Base-by-base conservation (phyloP, 1,140 invertebrate species). In the Drosophila biarmipes region DNA sequence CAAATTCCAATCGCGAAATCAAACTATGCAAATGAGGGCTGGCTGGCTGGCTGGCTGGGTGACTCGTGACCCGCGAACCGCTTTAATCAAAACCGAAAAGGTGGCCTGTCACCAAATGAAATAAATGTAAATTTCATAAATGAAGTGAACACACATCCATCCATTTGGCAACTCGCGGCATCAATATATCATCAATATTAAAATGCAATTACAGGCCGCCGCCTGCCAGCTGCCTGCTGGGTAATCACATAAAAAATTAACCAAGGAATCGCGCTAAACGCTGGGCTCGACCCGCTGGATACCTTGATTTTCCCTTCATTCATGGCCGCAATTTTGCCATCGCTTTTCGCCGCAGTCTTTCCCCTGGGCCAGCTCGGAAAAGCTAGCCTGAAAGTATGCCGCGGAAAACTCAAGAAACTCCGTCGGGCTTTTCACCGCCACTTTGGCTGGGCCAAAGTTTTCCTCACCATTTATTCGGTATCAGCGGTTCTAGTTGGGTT, bases 121-220 rank as follows among this genome's bases (percentile, higher is more conserved):
- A 76, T 86, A 71, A 80, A 84, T 84, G 81, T 80, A 77, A 84
- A 86, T 84, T 80, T 80, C 72, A 80, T 86, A 81, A 81, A 81
- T 82, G 79, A 81, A 81, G 79, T 84, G 80, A 15, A 56, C 35
- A 63, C 35, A 42, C 49, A 71, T 46, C 52, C 31, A 45, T 63
- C 19, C 49, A 53, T 40, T 56, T 51, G 38, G 40, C 29, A 43
- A 24, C 21, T 21, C 35, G 49, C 40, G 31, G 21, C 71, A 62
- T 62, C 69, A 73, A 73, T 73, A 63, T 73, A 73, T 73, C 81
- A 84, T 85, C 77, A 80, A 84, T 80, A 86, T 86, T 76, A 62
- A 80, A 84, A 80, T 85, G 72, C 81, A 85, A 85, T 84, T 84
- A 75, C 76, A 57, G 71, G 46, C 40, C 56, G 48, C 63, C 63